These are phyloP conservation scores for Circaetus gallicus DNA, from an alignment of 2,113 vertebrate species.

Conservation along the genomic window DNA sequence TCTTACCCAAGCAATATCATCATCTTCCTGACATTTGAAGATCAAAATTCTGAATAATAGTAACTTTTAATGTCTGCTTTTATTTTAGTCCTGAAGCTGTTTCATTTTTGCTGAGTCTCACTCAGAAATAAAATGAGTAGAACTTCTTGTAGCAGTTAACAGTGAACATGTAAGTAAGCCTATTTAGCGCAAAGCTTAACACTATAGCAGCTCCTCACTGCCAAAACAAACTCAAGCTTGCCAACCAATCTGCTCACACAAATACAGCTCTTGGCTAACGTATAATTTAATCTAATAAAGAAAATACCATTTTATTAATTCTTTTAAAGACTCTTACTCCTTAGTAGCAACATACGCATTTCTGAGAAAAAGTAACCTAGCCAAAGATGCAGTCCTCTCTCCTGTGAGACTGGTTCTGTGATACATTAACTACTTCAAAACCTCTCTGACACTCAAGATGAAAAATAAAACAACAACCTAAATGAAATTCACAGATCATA, in stretches of 20 bases:
- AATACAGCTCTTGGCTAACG: not conserved
- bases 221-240: conserved; percentile 22
- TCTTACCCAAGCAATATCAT: not conserved
- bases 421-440: not conserved
- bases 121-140: not conserved
- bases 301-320: not conserved
- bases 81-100: not conserved
- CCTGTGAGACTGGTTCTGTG: not conserved
- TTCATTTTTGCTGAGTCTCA: not conserved
- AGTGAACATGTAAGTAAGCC: not conserved
- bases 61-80: not conserved
- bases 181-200: not conserved
- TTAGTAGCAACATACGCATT: not conserved
- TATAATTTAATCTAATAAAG: not conserved
- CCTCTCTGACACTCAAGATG: not conserved
- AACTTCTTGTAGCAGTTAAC: not conserved
- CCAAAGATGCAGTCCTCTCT: not conserved
- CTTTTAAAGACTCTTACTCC: not conserved
- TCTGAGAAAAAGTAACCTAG: not conserved
- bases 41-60: not conserved
- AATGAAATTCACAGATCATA: not conserved
- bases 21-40: not conserved
- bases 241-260: not conserved
- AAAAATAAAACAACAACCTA: not conserved
- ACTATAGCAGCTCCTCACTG: not conserved